Base-by-base conservation (phyloP, 1,140 invertebrate species). In the Pseudomyrmex pallidus region DNA sequence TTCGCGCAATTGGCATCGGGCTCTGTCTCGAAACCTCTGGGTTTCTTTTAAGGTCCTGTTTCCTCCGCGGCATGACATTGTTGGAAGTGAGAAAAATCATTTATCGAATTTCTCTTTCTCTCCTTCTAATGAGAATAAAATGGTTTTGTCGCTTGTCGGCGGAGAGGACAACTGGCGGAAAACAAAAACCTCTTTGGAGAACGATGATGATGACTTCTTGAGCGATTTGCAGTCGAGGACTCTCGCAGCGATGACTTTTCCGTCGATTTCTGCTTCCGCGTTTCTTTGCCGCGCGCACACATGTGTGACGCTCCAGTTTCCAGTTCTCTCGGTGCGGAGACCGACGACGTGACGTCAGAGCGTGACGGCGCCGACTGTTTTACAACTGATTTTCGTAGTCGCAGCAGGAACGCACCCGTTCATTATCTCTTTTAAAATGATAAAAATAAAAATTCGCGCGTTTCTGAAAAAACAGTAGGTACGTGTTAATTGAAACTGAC, bases 281-380 rank as follows among this genome's bases (percentile, higher is more conserved):
- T 44, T 78, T 15, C 8, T 44, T 22, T 17, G 17, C 35, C 12
- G 17, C 48, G 17, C 48, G 17, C 20, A 12, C 57, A 46, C 35
- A 68, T 20, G 46, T 66, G 63, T 22, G 25, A 67, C 48, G 61
- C 48, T 78, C 22, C 63, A 17, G 63, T 73, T n/a, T n/a, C n/a
- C n/a, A n/a, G n/a, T n/a, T n/a, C n/a, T 59, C 70, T 8, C 50
- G 46, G 35, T 35, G 35, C 35, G 35, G 35, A 35, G 25, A 25
- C 25, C 22, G 61, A 48, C 59, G 52, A 44, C 15, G 22, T 15
- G 50, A 78, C 57, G 61, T 63, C 57, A 35, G 13, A 35, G 13
- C 20, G 59, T 59, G 10, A 48, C 56, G 57, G 20, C 10, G 44
- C 59, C 13, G n/a, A 62, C n/a, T 48, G 8, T 59, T 46, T 17